Evolutionary conservation across 1,140 invertebrate species (phyloP).

Genomic region (Pogonus chalceus): DNA sequence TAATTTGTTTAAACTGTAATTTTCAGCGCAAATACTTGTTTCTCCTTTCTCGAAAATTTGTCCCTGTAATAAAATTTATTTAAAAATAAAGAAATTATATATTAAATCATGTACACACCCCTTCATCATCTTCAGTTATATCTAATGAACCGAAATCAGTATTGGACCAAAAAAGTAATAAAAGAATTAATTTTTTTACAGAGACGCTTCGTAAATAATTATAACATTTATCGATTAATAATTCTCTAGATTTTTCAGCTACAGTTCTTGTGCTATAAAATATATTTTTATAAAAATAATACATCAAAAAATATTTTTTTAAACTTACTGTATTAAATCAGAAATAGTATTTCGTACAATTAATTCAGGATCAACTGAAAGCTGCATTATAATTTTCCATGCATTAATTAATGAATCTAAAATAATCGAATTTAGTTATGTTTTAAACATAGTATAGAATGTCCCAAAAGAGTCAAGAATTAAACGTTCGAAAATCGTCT

Average conservation of each 20-base stretch:
- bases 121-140: background rate
- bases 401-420: slow-evolving; percentile 14
- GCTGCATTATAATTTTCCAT: slow-evolving; percentile 22
- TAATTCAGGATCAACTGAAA: slow-evolving; percentile 28
- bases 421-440: too few species aligned
- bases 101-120: background rate
- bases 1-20: background rate
- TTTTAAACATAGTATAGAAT: too few species aligned
- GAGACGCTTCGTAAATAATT: background rate
- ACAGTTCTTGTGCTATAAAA: background rate
- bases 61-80: background rate
- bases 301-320: background rate
- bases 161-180: background rate
- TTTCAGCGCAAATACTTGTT: background rate
- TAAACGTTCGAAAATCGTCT: too few species aligned
- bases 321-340: slow-evolving; percentile 11
- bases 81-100: slow-evolving; percentile 3
- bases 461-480: too few species aligned
- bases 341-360: slow-evolving; percentile 26
- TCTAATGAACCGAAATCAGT: background rate
- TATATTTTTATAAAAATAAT: background rate
- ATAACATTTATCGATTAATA: background rate
- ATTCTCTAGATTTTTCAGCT: background rate
- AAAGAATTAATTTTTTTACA: background rate
- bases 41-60: background rate